Percentiles rank a stretch among this genome's conserved stretches.
Evolutionary conservation across 2,888 invertebrate genomes (phyloP).

Genomic region (Empis livida): DNA sequence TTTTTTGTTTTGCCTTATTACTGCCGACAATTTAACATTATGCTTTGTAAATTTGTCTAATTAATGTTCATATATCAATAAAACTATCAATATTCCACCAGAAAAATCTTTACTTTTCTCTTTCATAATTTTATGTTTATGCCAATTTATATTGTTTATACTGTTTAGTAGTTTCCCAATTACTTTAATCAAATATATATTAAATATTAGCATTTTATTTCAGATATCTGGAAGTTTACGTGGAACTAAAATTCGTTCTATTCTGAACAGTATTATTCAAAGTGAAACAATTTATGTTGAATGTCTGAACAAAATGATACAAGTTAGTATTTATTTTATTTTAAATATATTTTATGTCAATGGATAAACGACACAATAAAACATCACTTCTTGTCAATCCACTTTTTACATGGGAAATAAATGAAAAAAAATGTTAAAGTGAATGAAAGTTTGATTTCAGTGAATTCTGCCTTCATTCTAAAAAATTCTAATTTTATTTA

Average conservation of each 20-base stretch:
- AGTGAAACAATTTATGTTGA: conserved; percentile 85
- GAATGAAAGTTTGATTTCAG: too few species aligned
- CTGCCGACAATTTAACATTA: background rate
- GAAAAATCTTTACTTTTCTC: too few species aligned
- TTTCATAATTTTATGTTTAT: background rate
- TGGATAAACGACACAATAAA: too few species aligned
- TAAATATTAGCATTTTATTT: conserved; percentile 3
- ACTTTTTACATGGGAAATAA: too few species aligned
- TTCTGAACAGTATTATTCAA: conserved; percentile 79
- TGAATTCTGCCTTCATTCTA: too few species aligned
- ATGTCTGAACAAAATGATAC: conserved; percentile 76
- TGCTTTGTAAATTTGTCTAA: conserved; percentile 4
- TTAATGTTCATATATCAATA: too few species aligned
- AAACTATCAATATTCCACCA: too few species aligned
- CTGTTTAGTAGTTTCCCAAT: too few species aligned
- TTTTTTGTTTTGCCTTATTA: conserved; percentile 5
- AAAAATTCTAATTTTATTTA: too few species aligned
- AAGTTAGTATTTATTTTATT: conserved; percentile 43
- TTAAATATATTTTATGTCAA: background rate
- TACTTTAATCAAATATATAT: background rate
- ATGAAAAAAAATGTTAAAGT: too few species aligned
- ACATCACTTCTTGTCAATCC: too few species aligned
- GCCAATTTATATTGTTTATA: background rate
- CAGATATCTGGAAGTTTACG: conserved; percentile 49
- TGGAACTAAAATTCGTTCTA: conserved; percentile 75